Base-by-base conservation (phyloP, 2,888 invertebrate species). In the Byasa hedistus region DNA sequence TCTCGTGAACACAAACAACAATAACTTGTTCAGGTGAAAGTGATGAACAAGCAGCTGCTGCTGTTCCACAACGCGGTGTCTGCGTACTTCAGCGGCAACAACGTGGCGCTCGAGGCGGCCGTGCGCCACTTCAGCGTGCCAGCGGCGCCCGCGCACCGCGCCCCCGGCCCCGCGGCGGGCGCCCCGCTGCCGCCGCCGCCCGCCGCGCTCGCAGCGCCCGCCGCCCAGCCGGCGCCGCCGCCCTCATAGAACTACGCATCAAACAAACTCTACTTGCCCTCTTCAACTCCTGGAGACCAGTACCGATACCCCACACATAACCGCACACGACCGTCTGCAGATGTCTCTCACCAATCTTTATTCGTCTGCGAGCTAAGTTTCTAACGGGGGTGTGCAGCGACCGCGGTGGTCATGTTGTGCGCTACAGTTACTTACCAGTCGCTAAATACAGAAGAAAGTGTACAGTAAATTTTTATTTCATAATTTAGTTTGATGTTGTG, bases 81-180 rank as follows among this genome's bases (percentile, higher is more conserved):
- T 44, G 98, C 98, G 10, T 99, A 98, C 91, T 99, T 98, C 92
- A 97, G 98, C 78, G 98, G 99, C 64, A 99, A 99, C 93, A 97
- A 97, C 84, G 94, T 95, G 69, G 97, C 98, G 69, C 91, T 99
- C 65, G 98, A 99, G 85, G 96, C 97, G 32, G 98, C 98, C 23
- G 93, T 99, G 74, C 96, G 98, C 78, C 98, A 98, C 92, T 99
- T 99, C 91, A 98, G 96, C 89, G 96, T 98, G 82, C 97, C 96
- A 71, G 73, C 73, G 27, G 66, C 70, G 66, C 61, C 65, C 63
- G 64, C 66, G n/a, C 70, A 66, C 36, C 69, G 64, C 64, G 70
- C 48, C 65, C 68, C 61, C 55, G 51, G 48, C 66, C 66, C 44
- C 65, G 36, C 65, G 22, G n/a, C 21, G 22, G 17, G 8, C 60